Evolutionary conservation across 2,888 invertebrate species (phyloP).

Genomic region (Sarcophaga subvicina): DNA sequence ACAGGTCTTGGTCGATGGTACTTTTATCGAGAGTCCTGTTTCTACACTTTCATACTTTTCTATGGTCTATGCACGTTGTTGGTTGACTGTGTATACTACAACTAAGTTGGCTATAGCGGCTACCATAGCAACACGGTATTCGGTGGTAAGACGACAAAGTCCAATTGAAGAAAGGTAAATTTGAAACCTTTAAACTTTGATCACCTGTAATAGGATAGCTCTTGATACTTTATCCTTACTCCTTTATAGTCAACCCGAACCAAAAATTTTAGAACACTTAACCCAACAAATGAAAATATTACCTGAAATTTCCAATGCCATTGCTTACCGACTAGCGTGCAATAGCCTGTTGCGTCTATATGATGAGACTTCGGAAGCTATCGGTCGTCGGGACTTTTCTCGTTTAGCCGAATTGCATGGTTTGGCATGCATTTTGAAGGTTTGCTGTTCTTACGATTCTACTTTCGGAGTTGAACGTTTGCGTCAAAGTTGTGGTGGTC

Average conservation of each 20-base stretch:
- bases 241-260: conserved; percentile 87
- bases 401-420: conserved; percentile 92
- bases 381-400: conserved; percentile 89
- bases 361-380: conserved; percentile 88
- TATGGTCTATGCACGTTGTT: conserved; percentile 94
- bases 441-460: conserved; percentile 89
- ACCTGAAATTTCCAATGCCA: conserved; percentile 89
- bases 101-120: conserved; percentile 89
- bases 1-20: conserved; percentile 94
- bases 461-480: conserved; percentile 90
- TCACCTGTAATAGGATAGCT: too few species aligned
- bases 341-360: conserved; percentile 87
- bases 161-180: conserved; percentile 89
- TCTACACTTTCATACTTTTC: conserved; percentile 91
- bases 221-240: neutral
- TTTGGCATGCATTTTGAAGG: conserved; percentile 93
- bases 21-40: conserved; percentile 89
- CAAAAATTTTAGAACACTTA: conserved; percentile 94
- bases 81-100: conserved; percentile 88
- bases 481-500: conserved; percentile 95
- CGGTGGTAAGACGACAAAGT: conserved; percentile 93
- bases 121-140: conserved; percentile 94
- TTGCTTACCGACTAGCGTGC: conserved; percentile 89
- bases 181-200: conserved; percentile 84
- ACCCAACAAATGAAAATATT: conserved; percentile 96